Percentiles rank a stretch among this genome's conserved stretches.
Evolutionary conservation across 2,113 vertebrate genomes (phyloP).

Genomic region (Petromus typicus): DNA sequence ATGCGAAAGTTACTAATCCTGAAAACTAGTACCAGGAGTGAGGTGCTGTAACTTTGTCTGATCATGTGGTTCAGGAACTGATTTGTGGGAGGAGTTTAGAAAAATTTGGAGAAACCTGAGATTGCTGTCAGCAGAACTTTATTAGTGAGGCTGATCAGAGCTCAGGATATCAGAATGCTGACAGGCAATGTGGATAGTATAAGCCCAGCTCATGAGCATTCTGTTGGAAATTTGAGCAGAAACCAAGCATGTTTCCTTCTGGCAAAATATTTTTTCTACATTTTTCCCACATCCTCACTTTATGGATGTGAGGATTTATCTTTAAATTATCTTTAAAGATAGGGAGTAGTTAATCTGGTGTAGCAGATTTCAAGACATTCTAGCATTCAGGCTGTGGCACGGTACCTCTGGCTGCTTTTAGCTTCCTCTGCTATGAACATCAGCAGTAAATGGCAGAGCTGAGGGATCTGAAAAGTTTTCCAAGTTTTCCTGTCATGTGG

Average conservation of each 20-base stretch:
- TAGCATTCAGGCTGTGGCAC: neutral
- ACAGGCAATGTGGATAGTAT: neutral
- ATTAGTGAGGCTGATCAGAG: neutral
- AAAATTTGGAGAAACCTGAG: neutral
- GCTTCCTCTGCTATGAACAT: neutral
- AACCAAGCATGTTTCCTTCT: neutral
- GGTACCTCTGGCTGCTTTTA: neutral
- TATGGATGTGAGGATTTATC: no score
- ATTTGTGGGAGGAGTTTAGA: neutral
- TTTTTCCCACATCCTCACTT: neutral
- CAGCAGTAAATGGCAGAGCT: neutral
- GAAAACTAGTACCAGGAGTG: neutral
- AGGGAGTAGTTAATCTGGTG: neutral
- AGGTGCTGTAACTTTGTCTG: neutral
- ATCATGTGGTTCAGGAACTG: neutral
- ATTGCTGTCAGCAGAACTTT: neutral
- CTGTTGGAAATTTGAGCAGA: no score
- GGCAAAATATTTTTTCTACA: neutral
- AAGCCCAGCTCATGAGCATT: neutral
- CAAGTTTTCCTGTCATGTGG: neutral
- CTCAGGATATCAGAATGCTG: neutral
- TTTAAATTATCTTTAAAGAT: no score
- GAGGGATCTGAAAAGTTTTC: neutral
- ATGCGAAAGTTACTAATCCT: neutral
- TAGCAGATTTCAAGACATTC: neutral